Evolutionary conservation across 2,888 invertebrate species (phyloP).

Genomic region (Disparrhopalites patrizii): DNA sequence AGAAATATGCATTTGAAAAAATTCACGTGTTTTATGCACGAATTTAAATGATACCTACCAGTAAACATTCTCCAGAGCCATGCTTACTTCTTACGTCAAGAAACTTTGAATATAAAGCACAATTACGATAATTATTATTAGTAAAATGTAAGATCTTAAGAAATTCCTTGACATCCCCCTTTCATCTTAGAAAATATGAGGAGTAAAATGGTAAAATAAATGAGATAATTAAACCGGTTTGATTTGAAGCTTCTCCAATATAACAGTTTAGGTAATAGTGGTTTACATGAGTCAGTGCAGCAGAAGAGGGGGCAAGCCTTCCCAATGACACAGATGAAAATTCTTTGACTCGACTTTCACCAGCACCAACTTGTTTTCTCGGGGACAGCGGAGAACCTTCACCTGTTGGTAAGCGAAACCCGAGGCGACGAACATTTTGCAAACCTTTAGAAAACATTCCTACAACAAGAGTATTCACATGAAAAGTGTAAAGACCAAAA

Average conservation of each 20-base stretch:
- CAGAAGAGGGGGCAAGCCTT: background rate
- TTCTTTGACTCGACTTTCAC: constrained; percentile 8
- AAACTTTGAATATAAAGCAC: no score
- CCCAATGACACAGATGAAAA: constrained; percentile 14
- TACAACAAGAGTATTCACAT: background rate
- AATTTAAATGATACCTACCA: no score
- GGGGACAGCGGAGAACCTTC: constrained; percentile 6
- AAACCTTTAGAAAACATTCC: constrained; percentile 33
- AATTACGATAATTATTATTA: no score
- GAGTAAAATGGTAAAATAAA: no score
- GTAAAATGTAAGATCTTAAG: no score
- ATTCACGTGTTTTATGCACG: no score
- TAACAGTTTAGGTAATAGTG: background rate
- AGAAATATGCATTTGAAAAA: no score
- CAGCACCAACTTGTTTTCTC: background rate
- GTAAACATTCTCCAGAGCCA: no score
- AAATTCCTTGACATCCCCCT: no score
- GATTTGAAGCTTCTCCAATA: background rate
- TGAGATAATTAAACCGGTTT: no score
- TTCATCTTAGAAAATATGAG: no score
- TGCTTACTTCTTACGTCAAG: no score
- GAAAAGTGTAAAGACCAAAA: background rate
- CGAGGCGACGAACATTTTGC: constrained; percentile 22
- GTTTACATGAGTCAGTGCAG: constrained; percentile 21
- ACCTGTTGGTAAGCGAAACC: constrained; percentile 20